Evolutionary conservation across 2,888 invertebrate species (phyloP).

Genomic region (Conus canariensis): DNA sequence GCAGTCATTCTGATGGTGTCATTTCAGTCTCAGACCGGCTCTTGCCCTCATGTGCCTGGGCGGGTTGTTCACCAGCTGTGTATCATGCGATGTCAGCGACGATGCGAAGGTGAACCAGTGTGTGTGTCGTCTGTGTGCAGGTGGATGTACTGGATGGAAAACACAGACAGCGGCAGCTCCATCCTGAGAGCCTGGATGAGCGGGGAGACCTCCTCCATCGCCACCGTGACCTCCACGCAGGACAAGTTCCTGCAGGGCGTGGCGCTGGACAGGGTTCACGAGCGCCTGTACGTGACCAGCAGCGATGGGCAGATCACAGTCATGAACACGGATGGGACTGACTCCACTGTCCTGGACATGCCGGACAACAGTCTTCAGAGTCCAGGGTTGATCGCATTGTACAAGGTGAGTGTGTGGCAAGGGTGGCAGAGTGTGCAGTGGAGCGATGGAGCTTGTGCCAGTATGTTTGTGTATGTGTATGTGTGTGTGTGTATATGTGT

Average conservation of each 20-base stretch:
- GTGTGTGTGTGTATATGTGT: background rate
- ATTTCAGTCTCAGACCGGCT: no score
- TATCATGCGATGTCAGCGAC: no score
- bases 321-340: background rate
- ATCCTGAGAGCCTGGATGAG: constrained; percentile 90
- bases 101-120: background rate
- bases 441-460: no score
- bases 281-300: constrained; percentile 86
- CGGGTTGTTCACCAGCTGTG: no score
- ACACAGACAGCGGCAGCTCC: constrained; percentile 86
- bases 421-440: background rate
- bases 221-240: constrained; percentile 17
- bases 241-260: constrained; percentile 77
- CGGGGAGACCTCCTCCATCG: constrained; percentile 82
- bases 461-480: background rate
- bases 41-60: no score
- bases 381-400: constrained; percentile 91
- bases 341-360: background rate
- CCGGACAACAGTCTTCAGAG: constrained; percentile 82
- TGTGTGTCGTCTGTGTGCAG: background rate
- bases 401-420: constrained; percentile 81
- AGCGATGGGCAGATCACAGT: background rate
- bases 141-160: constrained; percentile 81
- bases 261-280: constrained; percentile 89
- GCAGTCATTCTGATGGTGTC: no score